Evolutionary conservation across 2,888 invertebrate species (phyloP), one percentile per base, ranked within the genome.

Genomic region (Drosophila tripunctata): DNA sequence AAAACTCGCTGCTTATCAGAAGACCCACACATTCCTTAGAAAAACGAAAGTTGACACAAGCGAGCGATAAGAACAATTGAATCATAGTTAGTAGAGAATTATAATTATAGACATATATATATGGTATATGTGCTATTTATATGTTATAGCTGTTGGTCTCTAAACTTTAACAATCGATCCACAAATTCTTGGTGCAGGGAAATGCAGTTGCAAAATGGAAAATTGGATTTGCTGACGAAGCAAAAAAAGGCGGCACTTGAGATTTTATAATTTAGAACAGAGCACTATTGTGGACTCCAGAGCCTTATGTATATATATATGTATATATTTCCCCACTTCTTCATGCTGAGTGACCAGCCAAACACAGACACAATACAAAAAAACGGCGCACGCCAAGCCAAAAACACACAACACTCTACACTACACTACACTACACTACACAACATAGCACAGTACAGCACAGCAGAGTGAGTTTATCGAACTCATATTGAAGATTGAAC

Each of bases 401-500:
- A 86, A 76, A n/a, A n/a, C n/a, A n/a, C n/a, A n/a, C n/a, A n/a
- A n/a, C n/a, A n/a, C n/a, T n/a, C n/a, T 79, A 60, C 76, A 43
- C 33, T 36, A 12, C 14, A 31, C 14, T 31, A 21, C 36, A 38
- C 17, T 31, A 44, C 69, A n/a, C 14, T 27, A 15, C 50, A 48
- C 33, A 38, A 12, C 21, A 31, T 6, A 31, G 21, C 48, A 38
- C 8, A 45, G 40, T 69, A 15, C 14, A 50, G 24, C 50, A 36
- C 12, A 38, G 19, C 27, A 19, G 70, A 61, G 67, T 64, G 83
- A 73, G 83, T 84, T 84, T 87, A 84, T 87, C 83, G 83, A 84
- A 84, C 83, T 84, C 83, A 79, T 87, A 84, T 84, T 84, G 83
- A 87, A 87, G 88, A 84, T 83, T 87, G 83, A 77, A 87, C 83